Evolutionary conservation across 2,113 vertebrate genomes (phyloP), one percentile per base, ranked within the genome.

Genomic region (Sinocyclocheilus rhinocerous): DNA sequence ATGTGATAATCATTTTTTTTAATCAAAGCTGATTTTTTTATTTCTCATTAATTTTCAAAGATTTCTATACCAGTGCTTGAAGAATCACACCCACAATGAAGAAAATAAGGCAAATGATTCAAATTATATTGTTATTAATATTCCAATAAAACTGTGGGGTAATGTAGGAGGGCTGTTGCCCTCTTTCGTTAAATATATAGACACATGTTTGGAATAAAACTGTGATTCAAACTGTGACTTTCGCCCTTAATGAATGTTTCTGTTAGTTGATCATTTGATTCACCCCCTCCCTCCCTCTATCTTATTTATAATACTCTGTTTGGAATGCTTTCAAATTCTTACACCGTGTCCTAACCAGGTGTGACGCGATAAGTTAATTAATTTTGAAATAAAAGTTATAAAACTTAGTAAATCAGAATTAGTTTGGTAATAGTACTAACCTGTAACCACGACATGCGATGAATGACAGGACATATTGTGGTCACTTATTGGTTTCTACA

Each of bases 181-280:
- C 91, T 90, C 92, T 92, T 84, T 90, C 93, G 92, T 94, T 93
- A 92, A 91, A 89, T 92, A 93, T 94, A 94, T 93, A 93, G 89
- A 93, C 84, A 91, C 81, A 90, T 82, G 76, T 94, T 94, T 94
- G 91, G 88, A 93, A 93, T 94, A 93, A 94, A 91, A 89, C 80
- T 20, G 81, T 84, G 86, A 70, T 83, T 85, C 63, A 81, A 86
- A 90, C 84, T 82, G 63, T 77, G 61, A 33, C 29, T 45, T 52
- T 52, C 15, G 73, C 16, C 22, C 45, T 26, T 84, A 9, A 42
- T 22, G 4, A 10, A 33, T 77, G 9, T 63, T 29, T 76, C 8
- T 39, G 10, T 63, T 24, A 11, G 61, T 26, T 29, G 10, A 15
- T 69, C 16, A 13, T 48, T 75, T 75, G 11, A 45, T 12, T 20